A percentile compares a stretch with the other conserved stretches of the same genome.
These are phyloP conservation scores for Malacosoma neustria DNA, from an alignment of 2,888 invertebrate genomes.

Conservation along the genomic window DNA sequence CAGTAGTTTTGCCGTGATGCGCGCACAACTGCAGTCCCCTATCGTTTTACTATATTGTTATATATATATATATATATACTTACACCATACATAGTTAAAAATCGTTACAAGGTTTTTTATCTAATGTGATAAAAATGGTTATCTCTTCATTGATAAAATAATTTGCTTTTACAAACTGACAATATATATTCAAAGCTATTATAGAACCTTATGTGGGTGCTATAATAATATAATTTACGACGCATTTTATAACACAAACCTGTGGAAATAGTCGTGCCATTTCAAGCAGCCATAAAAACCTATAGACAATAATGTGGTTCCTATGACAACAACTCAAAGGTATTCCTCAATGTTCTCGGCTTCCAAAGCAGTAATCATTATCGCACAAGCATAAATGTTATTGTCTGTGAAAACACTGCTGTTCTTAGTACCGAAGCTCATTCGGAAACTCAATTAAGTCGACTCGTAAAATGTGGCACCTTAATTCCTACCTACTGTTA, in stretches of 20 bases:
- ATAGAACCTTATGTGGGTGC: conserved; percentile 27
- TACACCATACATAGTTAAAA: too few relatives aligned
- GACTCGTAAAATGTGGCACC: conserved; percentile 29
- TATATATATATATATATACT: too few relatives aligned
- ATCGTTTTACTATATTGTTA: too few relatives aligned
- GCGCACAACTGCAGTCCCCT: too few relatives aligned
- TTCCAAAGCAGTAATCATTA: not conserved
- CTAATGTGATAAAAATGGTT: too few relatives aligned
- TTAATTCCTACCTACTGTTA: conserved; percentile 18
- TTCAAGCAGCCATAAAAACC: conserved; percentile 31
- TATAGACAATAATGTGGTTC: not conserved
- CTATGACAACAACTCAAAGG: not conserved
- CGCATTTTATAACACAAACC: conserved; percentile 22
- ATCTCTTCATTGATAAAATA: too few relatives aligned
- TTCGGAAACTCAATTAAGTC: conserved; percentile 40
- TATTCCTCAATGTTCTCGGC: not conserved
- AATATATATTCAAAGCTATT: conserved; percentile 24
- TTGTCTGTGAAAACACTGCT: conserved; percentile 15
- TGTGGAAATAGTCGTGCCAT: conserved; percentile 29
- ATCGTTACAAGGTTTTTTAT: too few relatives aligned
- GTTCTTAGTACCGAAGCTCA: conserved; percentile 18
- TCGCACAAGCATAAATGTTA: conserved; percentile 6
- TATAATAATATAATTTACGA: conserved; percentile 34
- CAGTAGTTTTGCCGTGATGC: too few relatives aligned
- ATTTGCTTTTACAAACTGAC: conserved; percentile 2